A percentile compares a stretch with the other conserved stretches of the same genome.
These are phyloP conservation scores for Chymomyza amoena DNA, from an alignment of 2,888 invertebrate species.

Conservation along the genomic window DNA sequence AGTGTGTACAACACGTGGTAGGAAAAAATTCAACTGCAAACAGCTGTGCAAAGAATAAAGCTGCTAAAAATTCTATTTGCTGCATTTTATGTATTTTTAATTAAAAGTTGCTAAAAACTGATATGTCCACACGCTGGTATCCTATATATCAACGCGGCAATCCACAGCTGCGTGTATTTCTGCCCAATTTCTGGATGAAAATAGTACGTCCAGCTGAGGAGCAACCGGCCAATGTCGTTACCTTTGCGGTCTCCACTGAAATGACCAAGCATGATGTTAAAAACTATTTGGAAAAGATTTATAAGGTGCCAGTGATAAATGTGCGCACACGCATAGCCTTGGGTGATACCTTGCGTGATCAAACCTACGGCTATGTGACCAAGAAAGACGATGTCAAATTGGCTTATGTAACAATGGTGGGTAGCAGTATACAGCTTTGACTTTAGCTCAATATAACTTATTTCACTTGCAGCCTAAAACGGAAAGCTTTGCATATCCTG, in stretches of 20 bases:
- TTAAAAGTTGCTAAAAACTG: not conserved
- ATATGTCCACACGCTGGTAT: constrained; percentile 83
- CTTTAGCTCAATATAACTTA: not conserved
- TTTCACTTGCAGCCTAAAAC: constrained; percentile 83
- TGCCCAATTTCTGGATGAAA: constrained; percentile 99
- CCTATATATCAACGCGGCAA: constrained; percentile 94
- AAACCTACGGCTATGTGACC: constrained; percentile 83
- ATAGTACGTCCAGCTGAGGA: constrained; percentile 84
- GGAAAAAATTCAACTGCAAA: constrained; percentile 3
- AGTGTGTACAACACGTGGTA: constrained; percentile 45
- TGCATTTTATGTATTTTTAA: constrained; percentile 16
- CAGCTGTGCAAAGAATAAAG: constrained; percentile 6
- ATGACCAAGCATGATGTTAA: constrained; percentile 95
- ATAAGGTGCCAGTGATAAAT: constrained; percentile 88
- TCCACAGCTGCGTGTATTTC: constrained; percentile 94
- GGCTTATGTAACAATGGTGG: constrained; percentile 89
- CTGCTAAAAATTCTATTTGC: not conserved
- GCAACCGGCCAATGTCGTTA: constrained; percentile 89
- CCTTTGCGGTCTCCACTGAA: constrained; percentile 94
- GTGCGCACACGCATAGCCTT: constrained; percentile 87
- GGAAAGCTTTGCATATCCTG: constrained; percentile 87
- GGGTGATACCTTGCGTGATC: constrained; percentile 84
- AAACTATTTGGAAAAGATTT: constrained; percentile 97
- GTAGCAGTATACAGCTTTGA: constrained; percentile 39
- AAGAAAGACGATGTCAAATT: constrained; percentile 91